Evolutionary conservation across 2,888 invertebrate genomes (phyloP), one percentile per base, ranked within the genome.

Genomic region (Pterostichus madidus): DNA sequence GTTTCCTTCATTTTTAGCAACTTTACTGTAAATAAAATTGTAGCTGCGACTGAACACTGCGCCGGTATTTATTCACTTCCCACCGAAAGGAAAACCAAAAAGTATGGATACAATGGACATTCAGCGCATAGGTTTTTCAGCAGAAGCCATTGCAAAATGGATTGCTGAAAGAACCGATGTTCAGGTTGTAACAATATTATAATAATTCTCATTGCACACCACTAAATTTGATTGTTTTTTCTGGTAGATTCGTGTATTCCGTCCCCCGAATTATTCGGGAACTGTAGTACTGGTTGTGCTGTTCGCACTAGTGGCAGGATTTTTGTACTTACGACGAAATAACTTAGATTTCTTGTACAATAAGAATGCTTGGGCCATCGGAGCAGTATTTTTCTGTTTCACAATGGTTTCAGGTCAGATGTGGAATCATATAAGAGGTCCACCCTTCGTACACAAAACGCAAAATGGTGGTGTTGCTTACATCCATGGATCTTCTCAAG

Each of bases 401-500:
- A 96, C 96, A 10, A 99, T 99, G 98, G 96, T 98, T 35, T 99
- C 99, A 0, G 99, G 99, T 5, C 99, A 99, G 91, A 99, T 99
- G 99, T 99, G 99, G 99, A 99, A 99, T 91, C 99, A 99, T 89
- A 99, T 99, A 85, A 93, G 99, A 87, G 97, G 98, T 3, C 99
- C 99, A 6, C 99, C 99, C 1, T 96, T 99, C 89, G 95, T 98
- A 89, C 99, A 99, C 89, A 96, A 96, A 87, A 95, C 96, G 8
- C 95, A 96, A 87, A 96, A 95, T 88, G 98, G 99, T 5, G 96
- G 96, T 85, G 96, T 98, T 84, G 94, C 95, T 78, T 99, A 98
- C 88, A 97, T 99, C 85, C 98, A 99, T 89, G 96, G 97, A 59
- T 98, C 98, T 80, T 98, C 98, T 0, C 98, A 98, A 88, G 98